Evolutionary conservation across 2,888 invertebrate genomes (phyloP).

Genomic region (Agriopis aurantiaria): DNA sequence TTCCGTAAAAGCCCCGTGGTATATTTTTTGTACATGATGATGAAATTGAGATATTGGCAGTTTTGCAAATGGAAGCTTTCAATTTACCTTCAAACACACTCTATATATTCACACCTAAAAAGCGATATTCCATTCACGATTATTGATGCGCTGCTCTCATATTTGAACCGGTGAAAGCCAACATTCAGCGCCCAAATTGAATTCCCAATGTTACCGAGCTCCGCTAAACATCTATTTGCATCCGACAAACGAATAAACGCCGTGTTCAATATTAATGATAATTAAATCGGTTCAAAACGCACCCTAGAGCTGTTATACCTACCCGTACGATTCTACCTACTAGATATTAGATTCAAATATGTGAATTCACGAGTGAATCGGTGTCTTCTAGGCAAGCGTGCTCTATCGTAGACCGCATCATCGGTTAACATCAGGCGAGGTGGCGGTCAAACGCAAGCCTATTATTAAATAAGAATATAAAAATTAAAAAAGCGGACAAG

Average conservation of each 20-base stretch:
- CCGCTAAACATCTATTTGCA: slow-evolving; percentile 11
- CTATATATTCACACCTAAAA: neutral
- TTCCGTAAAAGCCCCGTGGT: no score
- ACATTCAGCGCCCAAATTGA: slow-evolving; percentile 12
- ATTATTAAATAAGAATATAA: no score
- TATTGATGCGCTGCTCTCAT: slow-evolving; percentile 2
- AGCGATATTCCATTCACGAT: slow-evolving; percentile 6
- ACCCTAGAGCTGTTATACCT: neutral
- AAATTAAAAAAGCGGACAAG: no score
- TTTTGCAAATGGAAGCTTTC: no score
- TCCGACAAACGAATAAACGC: slow-evolving; percentile 13
- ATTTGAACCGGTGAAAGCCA: slow-evolving; percentile 12
- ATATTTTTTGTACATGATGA: no score
- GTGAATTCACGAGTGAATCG: no score
- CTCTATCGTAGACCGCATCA: no score
- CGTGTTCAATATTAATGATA: slow-evolving; percentile 15
- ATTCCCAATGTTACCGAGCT: neutral
- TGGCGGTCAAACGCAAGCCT: no score
- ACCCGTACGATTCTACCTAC: neutral
- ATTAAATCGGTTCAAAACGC: slow-evolving; percentile 6
- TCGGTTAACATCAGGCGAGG: no score
- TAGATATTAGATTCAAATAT: neutral
- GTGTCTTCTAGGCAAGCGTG: no score
- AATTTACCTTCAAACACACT: no score
- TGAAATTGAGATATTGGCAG: no score